phyloP scores from a whole-genome alignment of 2,797 vertebrate genomes.

The Pseudochromis fuscus region DNA sequence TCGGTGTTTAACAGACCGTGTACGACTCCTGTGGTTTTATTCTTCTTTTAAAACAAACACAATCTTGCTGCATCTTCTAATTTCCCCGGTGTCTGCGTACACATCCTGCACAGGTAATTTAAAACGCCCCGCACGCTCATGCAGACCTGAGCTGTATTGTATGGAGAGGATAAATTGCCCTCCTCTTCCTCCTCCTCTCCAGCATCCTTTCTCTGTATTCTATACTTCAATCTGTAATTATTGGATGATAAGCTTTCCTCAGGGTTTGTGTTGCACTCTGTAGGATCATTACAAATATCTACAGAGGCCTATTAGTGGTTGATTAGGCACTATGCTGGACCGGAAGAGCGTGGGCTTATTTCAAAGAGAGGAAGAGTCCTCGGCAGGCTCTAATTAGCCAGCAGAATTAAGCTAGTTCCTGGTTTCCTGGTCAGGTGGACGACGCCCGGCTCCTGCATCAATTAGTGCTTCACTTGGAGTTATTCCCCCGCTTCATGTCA shows the following conservation, averaged over 20 bases:
- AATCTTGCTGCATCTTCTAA: constrained; percentile 6
- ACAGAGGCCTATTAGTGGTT: constrained; percentile 72
- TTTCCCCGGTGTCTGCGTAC: constrained; percentile 46
- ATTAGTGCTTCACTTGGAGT: constrained; percentile 53
- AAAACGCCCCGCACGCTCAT: constrained; percentile 15
- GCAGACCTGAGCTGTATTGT: constrained; percentile 16
- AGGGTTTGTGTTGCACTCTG: constrained; percentile 56
- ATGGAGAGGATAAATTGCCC: constrained; percentile 21
- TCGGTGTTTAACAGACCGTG: constrained; percentile 25
- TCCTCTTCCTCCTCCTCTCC: constrained; percentile 12
- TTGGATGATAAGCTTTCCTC: constrained; percentile 63
- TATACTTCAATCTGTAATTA: constrained; percentile 62
- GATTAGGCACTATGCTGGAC: constrained; percentile 60
- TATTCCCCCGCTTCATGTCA: constrained; percentile 49
- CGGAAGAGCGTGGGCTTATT: constrained; percentile 63
- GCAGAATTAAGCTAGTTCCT: constrained; percentile 48
- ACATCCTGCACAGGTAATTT: constrained; percentile 31
- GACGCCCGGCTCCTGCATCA: constrained; percentile 58
- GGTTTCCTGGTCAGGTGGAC: constrained; percentile 70
- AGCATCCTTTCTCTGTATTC: constrained; percentile 41
- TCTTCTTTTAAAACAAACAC: constrained; percentile 43
- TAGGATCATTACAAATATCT: constrained; percentile 72
- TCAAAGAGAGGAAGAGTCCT: constrained; percentile 62
- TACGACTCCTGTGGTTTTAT: background rate
- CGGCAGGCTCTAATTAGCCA: constrained; percentile 61